These are phyloP conservation scores for Tokudaia tokunoshimensis DNA, from an alignment of 2,797 vertebrate genomes.

Conservation along the genomic window DNA sequence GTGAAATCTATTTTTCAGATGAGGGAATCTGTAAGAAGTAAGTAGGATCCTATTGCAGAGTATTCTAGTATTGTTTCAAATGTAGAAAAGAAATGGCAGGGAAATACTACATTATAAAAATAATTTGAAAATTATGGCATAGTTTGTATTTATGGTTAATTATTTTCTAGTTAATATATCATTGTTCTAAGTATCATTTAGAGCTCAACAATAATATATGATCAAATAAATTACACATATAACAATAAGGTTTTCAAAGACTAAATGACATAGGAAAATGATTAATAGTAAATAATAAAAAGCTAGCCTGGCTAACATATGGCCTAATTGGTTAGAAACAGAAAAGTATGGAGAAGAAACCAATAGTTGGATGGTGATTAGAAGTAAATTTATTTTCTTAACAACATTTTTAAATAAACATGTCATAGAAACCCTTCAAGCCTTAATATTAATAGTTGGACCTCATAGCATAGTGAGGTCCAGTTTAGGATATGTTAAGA, in stretches of 20 bases:
- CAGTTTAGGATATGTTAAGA: slow-evolving; percentile 67
- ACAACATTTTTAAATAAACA: slow-evolving; percentile 69
- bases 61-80: slow-evolving; percentile 62
- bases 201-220: slow-evolving; percentile 55
- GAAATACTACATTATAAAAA: slow-evolving; percentile 52
- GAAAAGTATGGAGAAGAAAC: slow-evolving; percentile 61
- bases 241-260: slow-evolving; percentile 43
- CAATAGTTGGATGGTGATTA: slow-evolving; percentile 64
- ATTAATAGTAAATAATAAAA: slow-evolving; percentile 54
- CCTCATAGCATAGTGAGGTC: not conserved
- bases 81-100: slow-evolving; percentile 23
- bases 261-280: slow-evolving; percentile 43
- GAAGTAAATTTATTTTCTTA: slow-evolving; percentile 80
- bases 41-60: slow-evolving; percentile 23
- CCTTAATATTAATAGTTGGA: slow-evolving; percentile 68
- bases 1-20: slow-evolving; percentile 32
- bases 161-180: slow-evolving; percentile 62
- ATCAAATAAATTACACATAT: slow-evolving; percentile 25
- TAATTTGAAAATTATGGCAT: slow-evolving; percentile 59
- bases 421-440: slow-evolving; percentile 56
- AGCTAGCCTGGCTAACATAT: not conserved
- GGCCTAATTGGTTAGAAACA: slow-evolving; percentile 50
- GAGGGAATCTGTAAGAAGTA: slow-evolving; percentile 54
- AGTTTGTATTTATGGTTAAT: slow-evolving; percentile 50
- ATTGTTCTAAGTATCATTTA: slow-evolving; percentile 39